A percentile compares a stretch with the other conserved stretches of the same genome.
These are phyloP conservation scores for Hormaphis cornu DNA, from an alignment of 1,140 invertebrate species.

Conservation along the genomic window DNA sequence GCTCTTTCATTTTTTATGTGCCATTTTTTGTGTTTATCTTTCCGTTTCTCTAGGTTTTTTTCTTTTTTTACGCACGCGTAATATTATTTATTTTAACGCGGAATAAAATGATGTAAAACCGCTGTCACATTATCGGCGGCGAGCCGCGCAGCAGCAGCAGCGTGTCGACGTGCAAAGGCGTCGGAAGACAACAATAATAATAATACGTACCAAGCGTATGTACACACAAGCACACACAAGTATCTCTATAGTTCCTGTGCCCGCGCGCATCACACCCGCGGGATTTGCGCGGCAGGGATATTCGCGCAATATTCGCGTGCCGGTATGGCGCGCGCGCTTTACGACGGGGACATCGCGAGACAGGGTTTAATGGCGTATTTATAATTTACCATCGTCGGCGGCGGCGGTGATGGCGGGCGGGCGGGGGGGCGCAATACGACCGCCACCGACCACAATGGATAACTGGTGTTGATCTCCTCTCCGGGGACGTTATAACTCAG, in stretches of 20 bases:
- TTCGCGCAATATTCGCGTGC: neutral
- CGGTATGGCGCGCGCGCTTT: neutral
- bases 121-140: neutral
- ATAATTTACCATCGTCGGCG: slow-evolving; percentile 19
- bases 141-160: neutral
- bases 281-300: slow-evolving; percentile 16
- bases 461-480: slow-evolving; percentile 31
- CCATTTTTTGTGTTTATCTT: too few species aligned
- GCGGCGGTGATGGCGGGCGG: neutral
- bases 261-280: slow-evolving; percentile 22
- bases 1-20: too few species aligned
- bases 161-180: neutral
- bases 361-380: slow-evolving; percentile 33
- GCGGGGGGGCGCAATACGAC: neutral
- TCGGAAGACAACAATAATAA: neutral
- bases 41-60: too few species aligned
- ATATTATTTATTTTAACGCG: slow-evolving; percentile 7
- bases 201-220: too few species aligned
- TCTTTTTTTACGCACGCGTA: too few species aligned
- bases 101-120: slow-evolving; percentile 22
- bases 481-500: slow-evolving; percentile 31
- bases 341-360: neutral
- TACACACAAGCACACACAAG: too few species aligned
- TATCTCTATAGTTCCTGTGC: neutral
- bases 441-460: slow-evolving; percentile 25